Percentiles rank a stretch among this genome's conserved stretches.
Conservation (phyloP, 2,113 vertebrate genomes). For the Triplophysa rosa region DNA sequence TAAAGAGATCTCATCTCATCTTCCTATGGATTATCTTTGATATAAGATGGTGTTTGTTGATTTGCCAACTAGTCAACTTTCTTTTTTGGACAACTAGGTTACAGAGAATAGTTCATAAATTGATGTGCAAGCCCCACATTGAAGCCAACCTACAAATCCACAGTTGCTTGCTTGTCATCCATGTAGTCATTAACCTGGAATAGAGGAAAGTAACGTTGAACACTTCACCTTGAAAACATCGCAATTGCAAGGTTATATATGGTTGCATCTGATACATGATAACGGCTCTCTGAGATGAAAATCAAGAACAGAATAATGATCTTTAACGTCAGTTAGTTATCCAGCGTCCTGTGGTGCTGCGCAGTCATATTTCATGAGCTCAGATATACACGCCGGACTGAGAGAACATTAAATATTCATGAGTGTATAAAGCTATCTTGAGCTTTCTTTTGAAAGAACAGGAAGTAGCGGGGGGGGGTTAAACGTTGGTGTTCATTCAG, state of each 20-base stretch:
- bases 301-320: constrained; percentile 32
- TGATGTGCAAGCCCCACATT: too few relatives aligned
- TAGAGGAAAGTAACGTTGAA: not conserved
- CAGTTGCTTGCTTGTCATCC: too few relatives aligned
- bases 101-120: too few relatives aligned
- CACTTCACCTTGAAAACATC: constrained; percentile 13
- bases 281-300: not conserved
- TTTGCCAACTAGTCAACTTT: too few relatives aligned
- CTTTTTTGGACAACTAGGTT: too few relatives aligned
- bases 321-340: constrained; percentile 57
- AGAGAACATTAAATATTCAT: constrained; percentile 71
- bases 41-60: too few relatives aligned
- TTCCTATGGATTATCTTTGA: too few relatives aligned
- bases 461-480: not conserved
- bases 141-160: not conserved
- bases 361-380: constrained; percentile 60
- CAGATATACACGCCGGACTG: constrained; percentile 66
- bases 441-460: constrained; percentile 41
- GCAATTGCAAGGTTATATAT: constrained; percentile 2
- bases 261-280: not conserved
- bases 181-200: not conserved
- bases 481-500: constrained; percentile 13
- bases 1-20: too few relatives aligned
- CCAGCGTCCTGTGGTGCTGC: not conserved
- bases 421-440: constrained; percentile 63